Conservation (phyloP, 2,888 invertebrate species). For the Mesorhabditis belari region DNA sequence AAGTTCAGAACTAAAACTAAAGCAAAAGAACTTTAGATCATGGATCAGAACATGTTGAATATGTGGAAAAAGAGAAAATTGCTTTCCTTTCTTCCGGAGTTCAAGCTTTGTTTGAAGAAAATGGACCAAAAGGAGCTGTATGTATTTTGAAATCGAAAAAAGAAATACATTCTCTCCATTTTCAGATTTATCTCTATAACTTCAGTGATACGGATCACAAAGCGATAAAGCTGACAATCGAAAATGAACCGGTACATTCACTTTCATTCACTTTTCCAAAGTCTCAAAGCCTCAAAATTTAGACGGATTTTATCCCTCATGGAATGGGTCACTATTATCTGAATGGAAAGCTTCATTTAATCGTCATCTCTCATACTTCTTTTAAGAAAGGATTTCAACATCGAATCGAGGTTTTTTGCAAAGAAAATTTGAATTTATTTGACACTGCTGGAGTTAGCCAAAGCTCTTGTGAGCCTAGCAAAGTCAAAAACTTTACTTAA, state of each 20-base stretch:
- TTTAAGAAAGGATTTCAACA: background rate
- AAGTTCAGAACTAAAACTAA: no score
- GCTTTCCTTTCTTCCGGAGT: background rate
- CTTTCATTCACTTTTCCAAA: background rate
- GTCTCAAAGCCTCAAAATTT: background rate
- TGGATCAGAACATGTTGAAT: background rate
- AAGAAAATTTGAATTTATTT: background rate
- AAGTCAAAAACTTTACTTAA: no score
- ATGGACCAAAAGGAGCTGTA: background rate
- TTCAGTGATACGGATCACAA: background rate
- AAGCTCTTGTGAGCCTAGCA: no score
- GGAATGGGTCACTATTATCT: background rate
- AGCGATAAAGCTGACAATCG: background rate
- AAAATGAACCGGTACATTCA: background rate
- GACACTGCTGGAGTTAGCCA: no score
- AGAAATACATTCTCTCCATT: no score
- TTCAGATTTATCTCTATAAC: background rate
- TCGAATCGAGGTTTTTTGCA: background rate
- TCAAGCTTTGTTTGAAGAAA: no score
- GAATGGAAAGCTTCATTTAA: background rate
- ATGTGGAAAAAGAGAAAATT: background rate
- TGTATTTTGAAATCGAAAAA: no score
- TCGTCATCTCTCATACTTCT: background rate
- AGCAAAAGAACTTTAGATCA: no score
- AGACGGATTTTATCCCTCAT: background rate